phyloP scores from a whole-genome alignment of 2,888 invertebrate genomes.

The Nomada ferruginata region DNA sequence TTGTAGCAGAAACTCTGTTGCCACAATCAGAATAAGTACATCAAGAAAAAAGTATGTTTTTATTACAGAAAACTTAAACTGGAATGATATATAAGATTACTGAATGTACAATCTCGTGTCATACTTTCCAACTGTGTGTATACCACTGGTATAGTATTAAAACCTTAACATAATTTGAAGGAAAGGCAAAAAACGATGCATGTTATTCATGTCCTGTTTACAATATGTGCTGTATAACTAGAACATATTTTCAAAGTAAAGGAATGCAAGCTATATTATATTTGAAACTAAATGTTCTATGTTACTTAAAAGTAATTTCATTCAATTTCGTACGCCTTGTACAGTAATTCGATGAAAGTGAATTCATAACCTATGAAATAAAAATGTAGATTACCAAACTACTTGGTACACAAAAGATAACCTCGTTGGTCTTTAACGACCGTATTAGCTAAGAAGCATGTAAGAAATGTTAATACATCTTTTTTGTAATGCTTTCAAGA shows the following conservation, averaged over 20 bases:
- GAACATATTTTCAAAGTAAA: background rate
- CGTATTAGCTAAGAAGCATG: background rate
- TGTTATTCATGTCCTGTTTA: slow-evolving; percentile 3
- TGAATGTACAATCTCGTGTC: background rate
- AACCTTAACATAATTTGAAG: background rate
- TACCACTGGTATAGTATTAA: background rate
- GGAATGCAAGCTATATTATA: background rate
- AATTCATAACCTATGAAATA: slow-evolving; percentile 69
- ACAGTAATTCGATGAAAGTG: slow-evolving; percentile 28
- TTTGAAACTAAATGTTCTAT: background rate
- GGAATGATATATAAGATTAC: slow-evolving; percentile 8
- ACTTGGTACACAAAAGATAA: slow-evolving; percentile 26
- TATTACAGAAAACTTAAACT: background rate
- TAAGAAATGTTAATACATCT: slow-evolving; percentile 9
- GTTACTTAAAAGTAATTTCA: slow-evolving; percentile 7
- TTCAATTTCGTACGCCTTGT: slow-evolving; percentile 11
- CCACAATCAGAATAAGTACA: too few relatives aligned
- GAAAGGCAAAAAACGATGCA: background rate
- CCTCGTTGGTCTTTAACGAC: slow-evolving; percentile 19
- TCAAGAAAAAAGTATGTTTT: too few relatives aligned
- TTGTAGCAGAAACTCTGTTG: too few relatives aligned
- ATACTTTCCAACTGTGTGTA: background rate
- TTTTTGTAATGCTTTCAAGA: slow-evolving; percentile 30
- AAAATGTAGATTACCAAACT: slow-evolving; percentile 48
- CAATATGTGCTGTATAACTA: slow-evolving; percentile 7